Evolutionary conservation across 1,140 invertebrate species (phyloP).

Genomic region (Manduca sexta): DNA sequence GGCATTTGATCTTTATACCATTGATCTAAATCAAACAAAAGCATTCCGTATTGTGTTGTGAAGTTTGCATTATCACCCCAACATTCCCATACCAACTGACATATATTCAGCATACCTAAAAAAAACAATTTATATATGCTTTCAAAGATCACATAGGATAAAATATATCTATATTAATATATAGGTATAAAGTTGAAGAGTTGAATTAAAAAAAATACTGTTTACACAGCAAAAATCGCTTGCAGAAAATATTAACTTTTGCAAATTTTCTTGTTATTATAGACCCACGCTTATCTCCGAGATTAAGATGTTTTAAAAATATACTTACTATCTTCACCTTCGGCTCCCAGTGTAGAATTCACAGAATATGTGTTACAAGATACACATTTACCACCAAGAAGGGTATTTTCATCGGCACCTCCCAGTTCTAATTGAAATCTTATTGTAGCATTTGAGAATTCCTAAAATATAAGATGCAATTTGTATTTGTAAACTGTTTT

Average conservation of each 20-base stretch:
- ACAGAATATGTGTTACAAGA: constrained; percentile 62
- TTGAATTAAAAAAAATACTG: no score
- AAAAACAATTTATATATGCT: constrained; percentile 4
- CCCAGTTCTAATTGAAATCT: constrained; percentile 65
- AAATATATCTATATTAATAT: neutral
- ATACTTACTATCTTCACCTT: constrained; percentile 69
- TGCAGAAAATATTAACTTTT: no score
- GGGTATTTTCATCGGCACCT: constrained; percentile 32
- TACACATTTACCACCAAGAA: constrained; percentile 58
- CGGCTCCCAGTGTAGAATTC: constrained; percentile 51
- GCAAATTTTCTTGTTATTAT: no score
- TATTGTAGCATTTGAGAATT: constrained; percentile 60
- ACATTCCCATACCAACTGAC: constrained; percentile 67
- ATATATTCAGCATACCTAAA: constrained; percentile 64
- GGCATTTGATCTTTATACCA: constrained; percentile 98
- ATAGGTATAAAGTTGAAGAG: no score
- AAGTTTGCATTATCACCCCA: constrained; percentile 51
- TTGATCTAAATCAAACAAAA: constrained; percentile 93
- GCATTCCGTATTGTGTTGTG: constrained; percentile 58
- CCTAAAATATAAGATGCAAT: constrained; percentile 33
- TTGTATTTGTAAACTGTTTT: no score
- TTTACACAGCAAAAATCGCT: no score
- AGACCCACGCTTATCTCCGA: no score
- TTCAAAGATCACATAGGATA: no score
- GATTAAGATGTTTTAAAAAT: neutral